A percentile compares a stretch with the other conserved stretches of the same genome.
Evolutionary conservation across 2,797 vertebrate genomes (phyloP).

Genomic region (Premnoplex brunnescens): DNA sequence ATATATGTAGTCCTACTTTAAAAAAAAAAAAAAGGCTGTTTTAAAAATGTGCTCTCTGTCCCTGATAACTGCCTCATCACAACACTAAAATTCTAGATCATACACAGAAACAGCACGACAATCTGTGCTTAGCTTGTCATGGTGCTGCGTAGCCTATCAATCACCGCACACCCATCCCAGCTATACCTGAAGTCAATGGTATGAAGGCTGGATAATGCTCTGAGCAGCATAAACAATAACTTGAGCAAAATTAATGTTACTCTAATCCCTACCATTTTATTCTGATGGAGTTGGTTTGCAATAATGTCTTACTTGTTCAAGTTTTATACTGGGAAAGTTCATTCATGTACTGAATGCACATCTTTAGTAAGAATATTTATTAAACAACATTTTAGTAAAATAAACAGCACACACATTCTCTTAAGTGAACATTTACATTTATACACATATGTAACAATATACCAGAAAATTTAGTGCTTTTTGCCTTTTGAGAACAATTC

Average conservation of each 20-base stretch:
- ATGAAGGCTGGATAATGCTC: not conserved
- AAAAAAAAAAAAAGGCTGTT: not conserved
- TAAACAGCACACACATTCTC: not conserved
- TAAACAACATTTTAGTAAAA: not conserved
- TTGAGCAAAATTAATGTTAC: not conserved
- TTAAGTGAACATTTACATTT: not conserved
- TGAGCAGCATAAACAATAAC: not conserved
- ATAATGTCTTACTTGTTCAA: not conserved
- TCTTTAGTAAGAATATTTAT: not conserved
- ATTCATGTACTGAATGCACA: not conserved
- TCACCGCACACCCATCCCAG: not conserved
- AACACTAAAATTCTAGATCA: not conserved
- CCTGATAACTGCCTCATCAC: not conserved
- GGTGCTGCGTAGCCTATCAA: accelerated
- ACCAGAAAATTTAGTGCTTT: not conserved
- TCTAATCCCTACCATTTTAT: not conserved
- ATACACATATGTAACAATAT: not conserved
- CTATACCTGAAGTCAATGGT: not conserved
- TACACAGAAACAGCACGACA: not conserved
- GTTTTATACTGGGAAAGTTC: not conserved
- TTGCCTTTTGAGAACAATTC: not conserved
- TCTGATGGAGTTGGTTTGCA: not conserved
- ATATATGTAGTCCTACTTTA: not conserved
- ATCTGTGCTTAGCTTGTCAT: not conserved
- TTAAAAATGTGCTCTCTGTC: not conserved